Percentiles rank a stretch among this genome's conserved stretches.
Evolutionary conservation across 2,113 vertebrate genomes (phyloP).

Genomic region (Notarius lentiginosus): DNA sequence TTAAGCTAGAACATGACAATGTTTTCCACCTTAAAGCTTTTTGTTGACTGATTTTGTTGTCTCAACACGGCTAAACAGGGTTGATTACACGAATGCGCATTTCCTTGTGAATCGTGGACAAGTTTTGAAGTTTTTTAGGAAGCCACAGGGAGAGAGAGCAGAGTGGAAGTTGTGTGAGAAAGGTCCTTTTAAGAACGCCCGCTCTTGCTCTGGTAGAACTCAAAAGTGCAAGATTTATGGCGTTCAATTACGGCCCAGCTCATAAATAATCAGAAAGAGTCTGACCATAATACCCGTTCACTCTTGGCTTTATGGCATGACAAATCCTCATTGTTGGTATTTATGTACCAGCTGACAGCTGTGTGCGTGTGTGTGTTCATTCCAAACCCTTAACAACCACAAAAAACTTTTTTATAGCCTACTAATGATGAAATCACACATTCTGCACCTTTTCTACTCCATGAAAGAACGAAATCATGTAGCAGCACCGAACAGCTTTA

Average conservation of each 20-base stretch:
- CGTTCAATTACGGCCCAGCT: constrained; percentile 56
- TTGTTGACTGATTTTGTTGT: not conserved
- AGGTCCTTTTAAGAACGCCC: constrained; percentile 42
- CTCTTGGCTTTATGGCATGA: constrained; percentile 63
- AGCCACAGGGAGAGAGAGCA: constrained; percentile 6
- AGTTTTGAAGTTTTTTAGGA: not conserved
- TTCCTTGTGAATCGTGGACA: not conserved
- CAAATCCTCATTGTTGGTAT: constrained; percentile 67
- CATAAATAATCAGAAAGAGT: constrained; percentile 58
- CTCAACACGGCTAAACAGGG: not conserved
- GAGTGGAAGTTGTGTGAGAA: constrained; percentile 25
- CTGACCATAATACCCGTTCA: constrained; percentile 63
- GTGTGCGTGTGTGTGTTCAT: constrained; percentile 8
- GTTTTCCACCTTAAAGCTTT: not conserved
- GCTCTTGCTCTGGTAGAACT: constrained; percentile 57
- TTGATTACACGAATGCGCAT: not conserved
- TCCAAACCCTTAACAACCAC: not conserved
- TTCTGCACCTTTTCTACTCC: not conserved
- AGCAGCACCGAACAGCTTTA: not conserved
- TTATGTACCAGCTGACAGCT: constrained; percentile 58
- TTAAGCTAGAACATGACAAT: not conserved
- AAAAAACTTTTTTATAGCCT: not conserved
- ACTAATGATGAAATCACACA: not conserved
- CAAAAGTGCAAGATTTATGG: constrained; percentile 53
- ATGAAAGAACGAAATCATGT: not conserved